Base-by-base conservation (phyloP, 2,797 vertebrate species). In the Tenualosa thibaudeaui region DNA sequence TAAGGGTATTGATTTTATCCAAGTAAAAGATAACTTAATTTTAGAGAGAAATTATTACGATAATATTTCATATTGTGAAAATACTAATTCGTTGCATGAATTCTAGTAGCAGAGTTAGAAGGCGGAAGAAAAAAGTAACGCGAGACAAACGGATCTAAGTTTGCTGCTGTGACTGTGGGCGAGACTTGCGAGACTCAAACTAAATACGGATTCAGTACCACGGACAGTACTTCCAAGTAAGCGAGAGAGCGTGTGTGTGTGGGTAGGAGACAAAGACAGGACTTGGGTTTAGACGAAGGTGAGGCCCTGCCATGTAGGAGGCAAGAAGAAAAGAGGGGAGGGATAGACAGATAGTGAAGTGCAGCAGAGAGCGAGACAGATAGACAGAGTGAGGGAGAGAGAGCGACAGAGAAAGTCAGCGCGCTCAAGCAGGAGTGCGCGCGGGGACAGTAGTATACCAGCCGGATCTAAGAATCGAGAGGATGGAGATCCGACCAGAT, bases 401-500 rank as follows among this genome's bases (percentile, higher is more conserved):
- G 86, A 78, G 87, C 81, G 83, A 56, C 71, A 82, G 87, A 81
- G 86, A 60, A 75, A 37, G 56, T 10, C 54, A 3, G 89, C 86
- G 89, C 87, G 87, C 24, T 89, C 89, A 71, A 87, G 86, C 91
- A 89, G 84, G 88, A 86, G 91, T 81, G 81, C 26, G 82, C 50
- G 86, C 85, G 82, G 90, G 90, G 93, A 94, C 92, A 89, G 92
- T 90, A 91, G 90, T 93, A 94, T 88, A 93, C 92, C 92, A 93
- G 94, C 90, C 89, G 92, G 94, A 92, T 92, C 92, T 91, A 90
- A 92, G 91, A 94, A 93, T 92, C 90, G 94, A 87, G 88, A 95
- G 91, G 92, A 96, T 96, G 95, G 95, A 96, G 94, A 93, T 96
- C 93, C 93, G 95, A 94, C 94, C 95, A 89, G 95, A 96, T 90